phyloP scores from a whole-genome alignment of 2,888 invertebrate genomes.

The Eupithecia tripunctaria region DNA sequence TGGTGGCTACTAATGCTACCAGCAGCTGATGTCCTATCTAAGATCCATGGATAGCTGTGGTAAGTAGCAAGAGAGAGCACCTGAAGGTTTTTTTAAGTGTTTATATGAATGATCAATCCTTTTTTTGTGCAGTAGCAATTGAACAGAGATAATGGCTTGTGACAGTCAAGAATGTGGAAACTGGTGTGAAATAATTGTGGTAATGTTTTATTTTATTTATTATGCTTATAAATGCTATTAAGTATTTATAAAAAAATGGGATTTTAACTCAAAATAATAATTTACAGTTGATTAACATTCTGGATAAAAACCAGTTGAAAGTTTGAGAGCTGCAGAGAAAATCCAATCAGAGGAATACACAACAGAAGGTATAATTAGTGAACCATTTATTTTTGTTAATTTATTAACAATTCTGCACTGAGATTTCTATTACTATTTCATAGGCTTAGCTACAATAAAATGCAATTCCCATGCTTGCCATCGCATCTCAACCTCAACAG shows the following conservation, averaged over 20 bases:
- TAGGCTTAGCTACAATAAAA: not conserved
- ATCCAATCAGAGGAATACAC: not conserved
- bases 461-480: not conserved
- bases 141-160: conserved; percentile 54
- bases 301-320: not conserved
- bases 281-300: conserved; percentile 1
- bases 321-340: not conserved
- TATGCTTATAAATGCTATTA: conserved; percentile 14
- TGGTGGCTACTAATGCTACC: conserved; percentile 47
- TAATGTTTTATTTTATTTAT: conserved; percentile 34
- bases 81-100: conserved; percentile 39
- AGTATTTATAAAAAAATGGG: not conserved
- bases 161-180: conserved; percentile 57
- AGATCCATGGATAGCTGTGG: conserved; percentile 48
- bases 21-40: conserved; percentile 45
- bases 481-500: no score
- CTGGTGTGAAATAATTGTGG: conserved; percentile 49
- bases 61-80: conserved; percentile 59
- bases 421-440: no score
- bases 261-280: not conserved
- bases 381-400: not conserved
- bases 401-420: not conserved
- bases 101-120: conserved; percentile 33
- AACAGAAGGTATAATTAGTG: not conserved
- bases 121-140: conserved; percentile 59